Evolutionary conservation across 2,888 invertebrate species (phyloP), one percentile per base, ranked within the genome.

Genomic region (Taphrorychus bicolor): DNA sequence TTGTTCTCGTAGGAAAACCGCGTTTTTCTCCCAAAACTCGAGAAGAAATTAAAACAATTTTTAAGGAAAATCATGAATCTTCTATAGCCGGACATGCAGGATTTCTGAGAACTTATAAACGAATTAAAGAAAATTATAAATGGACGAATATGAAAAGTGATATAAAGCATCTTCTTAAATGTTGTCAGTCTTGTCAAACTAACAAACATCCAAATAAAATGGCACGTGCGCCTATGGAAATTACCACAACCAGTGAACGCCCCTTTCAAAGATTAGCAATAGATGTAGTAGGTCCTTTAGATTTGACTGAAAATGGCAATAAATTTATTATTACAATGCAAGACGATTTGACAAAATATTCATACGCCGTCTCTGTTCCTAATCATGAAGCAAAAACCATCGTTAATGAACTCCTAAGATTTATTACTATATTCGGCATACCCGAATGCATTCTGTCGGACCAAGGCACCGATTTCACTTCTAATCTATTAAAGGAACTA

Each of bases 321-420:
- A 56, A 41, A 48, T 49, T 48, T 40, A 59, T 78, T n/a, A 7
- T 56, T 3, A 62, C 80, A 0, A 17, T 78, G 4, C 77, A 79
- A 73, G 78, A 80, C 56, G 77, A 79, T 65, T 59, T 68, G 1
- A 77, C 79, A 0, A 79, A 80, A 75, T 80, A 72, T 67, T 75
- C 76, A 7, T 71, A 73, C 63, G 78, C 79, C 4, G 70, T 69
- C 42, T 68, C 78, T 0, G 69, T 81, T 5, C 73, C 72, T 4
- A 77, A 80, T 72, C 73, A 75, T 17, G 76, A 78, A 72, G 75
- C 81, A 0, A 19, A 40, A 42, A 80, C 78, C 0, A 71, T 80
- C 5, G 78, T 79, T 1, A 72, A 71, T 58, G 69, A 32, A 40
- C 71, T 69, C 5, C 42, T 76, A 56, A 5, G 71, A 56, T 73